A percentile compares a stretch with the other conserved stretches of the same genome.
Conservation (phyloP, 2,113 vertebrate species). For the Lichenostomus cassidix region DNA sequence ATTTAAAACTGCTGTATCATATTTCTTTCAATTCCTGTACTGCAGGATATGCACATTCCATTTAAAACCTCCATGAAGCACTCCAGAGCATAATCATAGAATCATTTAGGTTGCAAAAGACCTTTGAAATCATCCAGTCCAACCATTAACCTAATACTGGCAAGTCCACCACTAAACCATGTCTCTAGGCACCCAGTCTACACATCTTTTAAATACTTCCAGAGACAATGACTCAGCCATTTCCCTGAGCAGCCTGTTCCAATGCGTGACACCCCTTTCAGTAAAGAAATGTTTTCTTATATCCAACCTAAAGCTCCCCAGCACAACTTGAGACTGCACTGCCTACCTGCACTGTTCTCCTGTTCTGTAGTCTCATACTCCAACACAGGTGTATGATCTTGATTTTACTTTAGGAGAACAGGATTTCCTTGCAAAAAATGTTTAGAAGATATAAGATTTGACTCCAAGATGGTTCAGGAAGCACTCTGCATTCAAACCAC, state of each 20-base stretch:
- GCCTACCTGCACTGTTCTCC: neutral
- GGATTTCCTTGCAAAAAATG: neutral
- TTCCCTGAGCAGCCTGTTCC: neutral
- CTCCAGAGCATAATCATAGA: neutral
- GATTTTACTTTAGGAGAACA: neutral
- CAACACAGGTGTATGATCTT: neutral
- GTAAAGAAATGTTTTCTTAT: neutral
- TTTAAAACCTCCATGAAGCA: neutral
- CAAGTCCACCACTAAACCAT: neutral
- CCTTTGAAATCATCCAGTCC: neutral
- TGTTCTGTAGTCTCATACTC: neutral
- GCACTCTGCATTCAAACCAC: neutral
- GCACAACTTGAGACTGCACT: fast-evolving
- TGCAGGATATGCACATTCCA: neutral
- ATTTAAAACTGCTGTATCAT: neutral
- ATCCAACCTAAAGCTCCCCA: neutral
- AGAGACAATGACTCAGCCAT: neutral
- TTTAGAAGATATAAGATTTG: neutral
- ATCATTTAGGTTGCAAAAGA: neutral
- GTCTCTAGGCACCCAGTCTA: neutral
- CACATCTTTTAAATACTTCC: neutral
- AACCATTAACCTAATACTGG: neutral
- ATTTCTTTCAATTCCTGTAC: neutral
- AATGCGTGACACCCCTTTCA: neutral
- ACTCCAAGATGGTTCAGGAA: neutral